Evolutionary conservation across 1,140 invertebrate genomes (phyloP).

Genomic region (Eulimnadia texana): DNA sequence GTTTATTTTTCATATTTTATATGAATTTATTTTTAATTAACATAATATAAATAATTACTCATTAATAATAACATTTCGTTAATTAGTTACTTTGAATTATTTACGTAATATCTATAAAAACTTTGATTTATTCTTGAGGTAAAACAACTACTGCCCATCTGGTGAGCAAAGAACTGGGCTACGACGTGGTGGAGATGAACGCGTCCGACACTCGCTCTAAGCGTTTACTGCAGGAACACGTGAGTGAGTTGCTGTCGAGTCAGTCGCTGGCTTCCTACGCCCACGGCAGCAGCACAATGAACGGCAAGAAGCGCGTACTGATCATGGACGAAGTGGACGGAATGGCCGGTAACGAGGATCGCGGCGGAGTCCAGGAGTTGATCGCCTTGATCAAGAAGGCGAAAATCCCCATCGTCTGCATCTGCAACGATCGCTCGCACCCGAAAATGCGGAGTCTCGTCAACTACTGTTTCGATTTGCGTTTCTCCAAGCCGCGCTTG

Average conservation of each 20-base stretch:
- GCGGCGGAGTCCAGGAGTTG: conserved; percentile 89
- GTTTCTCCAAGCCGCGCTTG: conserved; percentile 62
- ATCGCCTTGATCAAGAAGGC: conserved; percentile 82
- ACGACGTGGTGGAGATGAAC: conserved; percentile 88
- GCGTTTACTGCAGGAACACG: conserved; percentile 63
- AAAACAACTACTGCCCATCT: conserved; percentile 80
- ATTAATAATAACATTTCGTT: no score
- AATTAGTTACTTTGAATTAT: no score
- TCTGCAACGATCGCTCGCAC: conserved; percentile 93
- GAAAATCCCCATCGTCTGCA: conserved; percentile 89
- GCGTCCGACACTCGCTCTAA: conserved; percentile 94
- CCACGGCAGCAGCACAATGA: conserved; percentile 28
- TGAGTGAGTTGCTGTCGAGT: conserved; percentile 57
- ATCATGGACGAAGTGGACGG: conserved; percentile 99
- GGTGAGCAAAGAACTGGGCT: conserved; percentile 69
- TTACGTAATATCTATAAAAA: no score
- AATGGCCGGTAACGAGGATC: conserved; percentile 98
- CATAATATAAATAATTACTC: no score
- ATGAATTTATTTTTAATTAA: conserved; percentile 11
- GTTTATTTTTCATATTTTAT: conserved; percentile 8
- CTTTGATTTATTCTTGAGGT: conserved; percentile 39
- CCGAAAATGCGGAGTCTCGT: conserved; percentile 84
- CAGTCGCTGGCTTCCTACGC: conserved; percentile 49
- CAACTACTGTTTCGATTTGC: conserved; percentile 89
- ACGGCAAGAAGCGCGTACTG: conserved; percentile 49